These are phyloP conservation scores for Chrysolina oricalcia DNA, from an alignment of 2,888 invertebrate genomes.

Conservation along the genomic window DNA sequence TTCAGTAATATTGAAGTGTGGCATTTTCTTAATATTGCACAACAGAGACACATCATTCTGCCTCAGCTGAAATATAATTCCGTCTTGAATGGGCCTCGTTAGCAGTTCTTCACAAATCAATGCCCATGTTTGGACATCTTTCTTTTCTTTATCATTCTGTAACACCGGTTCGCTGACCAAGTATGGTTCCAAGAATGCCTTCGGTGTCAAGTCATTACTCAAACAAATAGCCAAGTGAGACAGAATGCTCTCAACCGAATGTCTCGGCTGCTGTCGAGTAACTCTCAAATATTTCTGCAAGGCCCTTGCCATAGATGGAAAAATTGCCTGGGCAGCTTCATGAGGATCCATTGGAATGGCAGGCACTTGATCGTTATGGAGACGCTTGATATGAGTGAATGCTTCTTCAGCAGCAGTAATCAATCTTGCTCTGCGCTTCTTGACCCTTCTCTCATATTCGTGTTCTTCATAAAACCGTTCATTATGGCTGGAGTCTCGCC, in stretches of 20 bases:
- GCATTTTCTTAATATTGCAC: constrained; percentile 88
- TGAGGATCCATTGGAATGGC: constrained; percentile 93
- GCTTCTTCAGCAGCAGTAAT: constrained; percentile 97
- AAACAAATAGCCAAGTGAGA: constrained; percentile 93
- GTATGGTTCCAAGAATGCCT: constrained; percentile 96
- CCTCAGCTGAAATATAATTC: constrained; percentile 91
- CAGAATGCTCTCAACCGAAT: constrained; percentile 94
- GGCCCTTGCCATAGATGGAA: constrained; percentile 96
- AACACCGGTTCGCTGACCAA: constrained; percentile 89
- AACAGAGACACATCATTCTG: constrained; percentile 94
- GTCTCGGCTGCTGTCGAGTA: constrained; percentile 95
- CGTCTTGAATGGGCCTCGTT: constrained; percentile 88
- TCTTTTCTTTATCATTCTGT: constrained; percentile 87
- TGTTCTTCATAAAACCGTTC: constrained; percentile 99
- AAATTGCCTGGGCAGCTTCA: constrained; percentile 98
- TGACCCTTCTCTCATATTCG: constrained; percentile 94
- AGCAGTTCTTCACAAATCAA: constrained; percentile 93
- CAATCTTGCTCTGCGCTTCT: constrained; percentile 91
- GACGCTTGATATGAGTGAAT: constrained; percentile 95
- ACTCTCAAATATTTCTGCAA: constrained; percentile 96
- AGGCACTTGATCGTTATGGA: constrained; percentile 82
- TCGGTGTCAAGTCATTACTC: constrained; percentile 93
- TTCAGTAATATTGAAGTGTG: constrained; percentile 95
- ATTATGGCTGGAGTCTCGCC: constrained; percentile 94
- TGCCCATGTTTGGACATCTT: constrained; percentile 95